Conservation (phyloP, 2,113 vertebrate genomes). For the Rynchops niger region DNA sequence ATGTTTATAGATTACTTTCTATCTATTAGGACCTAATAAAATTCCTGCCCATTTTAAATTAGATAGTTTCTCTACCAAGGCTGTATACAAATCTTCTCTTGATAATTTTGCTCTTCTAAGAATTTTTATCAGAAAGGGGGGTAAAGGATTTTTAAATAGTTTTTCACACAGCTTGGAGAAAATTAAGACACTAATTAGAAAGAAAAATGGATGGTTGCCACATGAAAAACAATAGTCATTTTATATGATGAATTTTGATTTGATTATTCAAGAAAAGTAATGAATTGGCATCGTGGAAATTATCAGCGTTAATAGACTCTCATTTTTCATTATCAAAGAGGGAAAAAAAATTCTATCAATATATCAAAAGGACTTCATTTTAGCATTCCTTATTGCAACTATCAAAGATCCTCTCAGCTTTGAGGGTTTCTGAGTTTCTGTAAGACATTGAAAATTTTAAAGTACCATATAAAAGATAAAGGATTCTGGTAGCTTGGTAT, state of each 20-base stretch:
- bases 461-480: not conserved
- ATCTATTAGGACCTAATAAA: not conserved
- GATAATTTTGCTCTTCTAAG: not conserved
- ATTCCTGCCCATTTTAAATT: not conserved
- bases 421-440: not conserved
- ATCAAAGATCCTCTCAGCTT: not conserved
- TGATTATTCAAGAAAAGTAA: constrained; percentile 56
- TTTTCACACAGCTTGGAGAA: not conserved
- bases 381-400: not conserved
- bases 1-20: not conserved
- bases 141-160: not conserved
- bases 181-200: constrained; percentile 53
- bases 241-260: constrained; percentile 60
- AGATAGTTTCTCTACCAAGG: not conserved
- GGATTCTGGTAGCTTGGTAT: not conserved
- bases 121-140: not conserved
- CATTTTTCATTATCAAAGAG: constrained; percentile 42
- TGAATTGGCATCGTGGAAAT: constrained; percentile 9
- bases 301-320: constrained; percentile 48
- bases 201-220: constrained; percentile 46
- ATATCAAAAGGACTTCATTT: not conserved
- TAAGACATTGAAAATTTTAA: not conserved
- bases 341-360: constrained; percentile 7
- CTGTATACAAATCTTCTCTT: not conserved
- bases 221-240: constrained; percentile 40